These are phyloP conservation scores for Silurus glanis DNA, from an alignment of 2,113 vertebrate genomes.

Conservation along the genomic window DNA sequence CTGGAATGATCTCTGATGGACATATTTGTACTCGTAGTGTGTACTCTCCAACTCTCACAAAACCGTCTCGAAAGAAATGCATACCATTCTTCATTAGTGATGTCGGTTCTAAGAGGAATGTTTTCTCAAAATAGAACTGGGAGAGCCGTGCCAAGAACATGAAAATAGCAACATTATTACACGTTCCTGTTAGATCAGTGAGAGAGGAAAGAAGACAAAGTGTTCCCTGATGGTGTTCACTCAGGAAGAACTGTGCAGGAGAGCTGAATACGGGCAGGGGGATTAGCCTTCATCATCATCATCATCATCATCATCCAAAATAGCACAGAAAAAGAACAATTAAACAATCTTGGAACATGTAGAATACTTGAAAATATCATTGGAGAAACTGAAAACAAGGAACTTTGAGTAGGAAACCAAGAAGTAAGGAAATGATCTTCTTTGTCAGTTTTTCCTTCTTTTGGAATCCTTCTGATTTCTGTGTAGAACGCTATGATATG, in stretches of 20 bases:
- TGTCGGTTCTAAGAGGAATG: slow-evolving; percentile 17
- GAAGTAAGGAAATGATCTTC: background rate
- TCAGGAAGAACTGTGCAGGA: background rate
- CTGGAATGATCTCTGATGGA: slow-evolving; percentile 11
- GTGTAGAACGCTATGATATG: background rate
- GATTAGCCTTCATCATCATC: background rate
- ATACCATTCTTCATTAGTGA: slow-evolving; percentile 35
- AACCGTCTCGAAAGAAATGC: slow-evolving; percentile 8
- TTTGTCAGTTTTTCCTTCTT: background rate
- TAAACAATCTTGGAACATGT: background rate
- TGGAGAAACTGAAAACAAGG: background rate
- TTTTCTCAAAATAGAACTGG: slow-evolving; percentile 20
- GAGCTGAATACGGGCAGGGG: background rate
- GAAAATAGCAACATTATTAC: slow-evolving; percentile 3
- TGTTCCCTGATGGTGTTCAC: background rate
- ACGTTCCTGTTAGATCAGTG: background rate
- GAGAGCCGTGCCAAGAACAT: background rate
- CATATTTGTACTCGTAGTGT: slow-evolving; percentile 26
- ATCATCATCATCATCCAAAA: background rate
- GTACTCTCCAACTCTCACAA: slow-evolving; percentile 3
- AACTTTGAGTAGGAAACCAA: background rate
- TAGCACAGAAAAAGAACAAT: background rate
- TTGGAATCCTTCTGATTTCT: background rate
- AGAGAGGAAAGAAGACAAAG: background rate
- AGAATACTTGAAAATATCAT: background rate